Evolutionary conservation across 2,797 vertebrate species (phyloP).

Genomic region (Ibycter americanus): DNA sequence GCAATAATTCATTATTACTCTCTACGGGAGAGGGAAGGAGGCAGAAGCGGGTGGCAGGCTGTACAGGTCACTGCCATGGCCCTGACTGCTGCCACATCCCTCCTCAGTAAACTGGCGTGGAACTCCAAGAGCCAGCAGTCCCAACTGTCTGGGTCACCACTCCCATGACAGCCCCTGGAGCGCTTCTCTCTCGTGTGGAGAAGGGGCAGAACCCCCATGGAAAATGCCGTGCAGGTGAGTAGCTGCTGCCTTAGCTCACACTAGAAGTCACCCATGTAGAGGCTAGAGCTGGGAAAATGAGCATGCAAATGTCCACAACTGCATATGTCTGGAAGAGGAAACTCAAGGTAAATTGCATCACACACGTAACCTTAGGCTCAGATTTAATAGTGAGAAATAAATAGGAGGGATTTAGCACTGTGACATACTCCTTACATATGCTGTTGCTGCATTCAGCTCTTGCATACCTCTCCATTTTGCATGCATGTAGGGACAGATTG

Average conservation of each 20-base stretch:
- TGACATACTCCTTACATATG: rapidly evolving
- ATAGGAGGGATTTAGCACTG: background rate
- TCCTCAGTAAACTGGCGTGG: rapidly evolving
- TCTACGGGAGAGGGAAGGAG: background rate
- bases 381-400: background rate
- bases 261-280: rapidly evolving
- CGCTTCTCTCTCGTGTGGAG: rapidly evolving
- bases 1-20: background rate
- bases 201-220: background rate
- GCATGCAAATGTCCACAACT: background rate
- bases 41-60: rapidly evolving
- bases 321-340: background rate
- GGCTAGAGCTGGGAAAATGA: background rate
- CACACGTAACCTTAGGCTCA: background rate
- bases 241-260: background rate
- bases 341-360: background rate
- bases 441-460: background rate
- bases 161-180: rapidly evolving
- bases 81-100: background rate
- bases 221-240: background rate
- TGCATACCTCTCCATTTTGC: background rate
- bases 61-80: background rate
- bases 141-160: background rate
- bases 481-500: background rate
- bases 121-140: too few species aligned